Conservation (phyloP, 2,888 invertebrate genomes). For the Brenthis hecate region DNA sequence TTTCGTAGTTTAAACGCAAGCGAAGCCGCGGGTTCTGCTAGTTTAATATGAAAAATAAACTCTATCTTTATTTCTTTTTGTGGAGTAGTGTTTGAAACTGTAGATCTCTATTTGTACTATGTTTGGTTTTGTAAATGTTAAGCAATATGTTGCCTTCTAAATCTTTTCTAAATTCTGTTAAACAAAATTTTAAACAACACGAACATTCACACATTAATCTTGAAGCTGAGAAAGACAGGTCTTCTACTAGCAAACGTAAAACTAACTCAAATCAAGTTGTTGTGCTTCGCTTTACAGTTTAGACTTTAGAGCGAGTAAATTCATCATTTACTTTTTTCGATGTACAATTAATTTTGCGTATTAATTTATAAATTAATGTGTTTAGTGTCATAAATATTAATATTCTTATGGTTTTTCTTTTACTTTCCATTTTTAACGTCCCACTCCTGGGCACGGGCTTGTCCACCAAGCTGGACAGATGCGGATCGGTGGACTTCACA, state of each 20-base stretch:
- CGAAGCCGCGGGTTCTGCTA: too few relatives aligned
- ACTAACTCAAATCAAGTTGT: conserved; percentile 50
- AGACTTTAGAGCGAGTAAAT: conserved; percentile 27
- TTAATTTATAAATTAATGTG: not conserved
- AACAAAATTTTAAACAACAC: conserved; percentile 4
- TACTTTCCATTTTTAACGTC: not conserved
- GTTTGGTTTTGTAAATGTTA: too few relatives aligned
- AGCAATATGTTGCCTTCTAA: not conserved
- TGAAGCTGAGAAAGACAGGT: conserved; percentile 50
- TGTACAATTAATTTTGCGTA: not conserved
- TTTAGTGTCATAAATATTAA: not conserved
- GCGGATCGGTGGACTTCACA: too few relatives aligned
- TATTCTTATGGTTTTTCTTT: not conserved
- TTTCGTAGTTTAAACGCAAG: too few relatives aligned
- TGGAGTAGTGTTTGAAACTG: too few relatives aligned
- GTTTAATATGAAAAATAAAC: too few relatives aligned
- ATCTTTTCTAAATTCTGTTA: not conserved
- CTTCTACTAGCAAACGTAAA: conserved; percentile 63
- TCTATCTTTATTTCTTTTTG: too few relatives aligned
- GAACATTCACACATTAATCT: conserved; percentile 22
- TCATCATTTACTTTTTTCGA: not conserved
- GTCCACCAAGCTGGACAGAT: too few relatives aligned
- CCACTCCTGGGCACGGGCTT: too few relatives aligned
- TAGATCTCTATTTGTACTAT: too few relatives aligned
- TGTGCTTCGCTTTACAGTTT: conserved; percentile 42